Percentiles rank a stretch among this genome's conserved stretches.
phyloP scores from a whole-genome alignment of 2,888 invertebrate genomes.

The Nemotelus pantherinus region DNA sequence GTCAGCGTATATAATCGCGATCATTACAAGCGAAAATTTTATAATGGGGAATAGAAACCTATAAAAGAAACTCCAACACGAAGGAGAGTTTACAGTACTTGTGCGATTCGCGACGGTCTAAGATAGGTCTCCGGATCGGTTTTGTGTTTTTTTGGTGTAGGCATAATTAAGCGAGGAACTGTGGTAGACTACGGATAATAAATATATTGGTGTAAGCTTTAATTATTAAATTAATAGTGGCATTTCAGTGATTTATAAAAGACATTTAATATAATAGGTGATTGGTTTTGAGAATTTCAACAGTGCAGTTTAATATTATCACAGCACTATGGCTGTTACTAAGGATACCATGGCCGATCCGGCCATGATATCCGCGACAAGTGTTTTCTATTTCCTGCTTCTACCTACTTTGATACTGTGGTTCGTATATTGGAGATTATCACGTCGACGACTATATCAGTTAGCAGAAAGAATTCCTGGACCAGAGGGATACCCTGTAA shows the following conservation, averaged over 20 bases:
- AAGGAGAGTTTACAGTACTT: constrained; percentile 21
- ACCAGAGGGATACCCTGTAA: constrained; percentile 75
- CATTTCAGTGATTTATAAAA: background rate
- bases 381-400: constrained; percentile 77
- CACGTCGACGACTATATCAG: constrained; percentile 76
- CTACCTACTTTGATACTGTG: constrained; percentile 76
- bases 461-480: constrained; percentile 78
- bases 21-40: constrained; percentile 33
- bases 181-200: constrained; percentile 3
- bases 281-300: background rate
- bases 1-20: background rate
- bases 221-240: background rate
- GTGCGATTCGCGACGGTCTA: constrained; percentile 28
- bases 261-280: background rate
- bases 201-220: background rate
- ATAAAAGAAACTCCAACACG: constrained; percentile 37
- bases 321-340: constrained; percentile 54
- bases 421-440: constrained; percentile 80
- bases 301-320: background rate
- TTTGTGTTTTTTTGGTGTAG: constrained; percentile 18
- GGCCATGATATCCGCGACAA: constrained; percentile 68
- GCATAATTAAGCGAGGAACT: background rate
- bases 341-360: constrained; percentile 62
- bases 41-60: constrained; percentile 19
- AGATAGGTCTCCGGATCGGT: constrained; percentile 27